Evolutionary conservation across 2,888 invertebrate species (phyloP).

Genomic region (Chymomyza procnemis): DNA sequence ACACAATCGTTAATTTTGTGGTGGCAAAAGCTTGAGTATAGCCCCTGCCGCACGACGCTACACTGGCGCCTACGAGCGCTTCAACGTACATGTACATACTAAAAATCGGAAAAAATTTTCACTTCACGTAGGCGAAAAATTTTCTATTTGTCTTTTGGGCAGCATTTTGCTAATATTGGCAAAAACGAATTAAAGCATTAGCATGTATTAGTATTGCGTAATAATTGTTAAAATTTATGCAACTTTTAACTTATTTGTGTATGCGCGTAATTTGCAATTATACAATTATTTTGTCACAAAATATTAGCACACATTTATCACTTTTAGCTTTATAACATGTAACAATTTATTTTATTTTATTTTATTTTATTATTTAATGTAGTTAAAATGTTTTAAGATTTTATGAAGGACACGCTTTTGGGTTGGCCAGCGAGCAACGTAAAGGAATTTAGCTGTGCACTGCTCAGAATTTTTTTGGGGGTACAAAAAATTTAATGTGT

Average conservation of each 20-base stretch:
- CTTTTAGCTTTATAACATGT: conserved; percentile 7
- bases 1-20: conserved; percentile 41
- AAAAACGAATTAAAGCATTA: conserved; percentile 4
- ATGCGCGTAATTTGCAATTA: conserved; percentile 35
- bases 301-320: conserved; percentile 16
- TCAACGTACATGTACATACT: conserved; percentile 76
- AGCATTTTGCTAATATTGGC: background rate
- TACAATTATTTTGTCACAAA: conserved; percentile 40
- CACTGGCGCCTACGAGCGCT: conserved; percentile 60
- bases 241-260: background rate
- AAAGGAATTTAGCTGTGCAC: conserved; percentile 16
- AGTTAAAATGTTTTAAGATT: background rate
- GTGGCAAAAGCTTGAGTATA: conserved; percentile 56
- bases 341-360: conserved; percentile 3
- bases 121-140: conserved; percentile 60
- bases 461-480: conserved; percentile 9
- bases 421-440: conserved; percentile 18
- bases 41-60: conserved; percentile 57
- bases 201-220: conserved; percentile 1
- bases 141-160: conserved; percentile 18
- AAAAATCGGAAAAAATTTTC: conserved; percentile 72
- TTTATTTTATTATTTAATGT: no score
- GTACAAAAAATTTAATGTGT: conserved; percentile 43
- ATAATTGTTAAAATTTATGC: background rate
- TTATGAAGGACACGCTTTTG: conserved; percentile 10